A percentile compares a stretch with the other conserved stretches of the same genome.
Evolutionary conservation across 2,797 vertebrate genomes (phyloP).

Genomic region (Leontopithecus rosalia): DNA sequence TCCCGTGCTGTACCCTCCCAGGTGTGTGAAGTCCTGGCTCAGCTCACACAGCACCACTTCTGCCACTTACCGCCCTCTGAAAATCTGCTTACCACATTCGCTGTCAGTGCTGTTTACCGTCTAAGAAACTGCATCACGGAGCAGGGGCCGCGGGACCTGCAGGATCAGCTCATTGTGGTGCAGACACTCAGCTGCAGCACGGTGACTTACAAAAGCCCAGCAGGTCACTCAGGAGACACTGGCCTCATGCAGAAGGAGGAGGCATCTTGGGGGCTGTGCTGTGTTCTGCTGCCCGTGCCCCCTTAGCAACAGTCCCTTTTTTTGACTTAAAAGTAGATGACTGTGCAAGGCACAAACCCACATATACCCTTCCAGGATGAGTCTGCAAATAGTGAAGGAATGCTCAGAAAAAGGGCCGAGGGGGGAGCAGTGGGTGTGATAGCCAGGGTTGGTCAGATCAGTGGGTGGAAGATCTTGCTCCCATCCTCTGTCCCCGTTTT

Average conservation of each 20-base stretch:
- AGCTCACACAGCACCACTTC: too few relatives aligned
- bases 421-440: rapidly evolving
- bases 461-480: neutral
- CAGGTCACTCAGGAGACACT: neutral
- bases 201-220: rapidly evolving
- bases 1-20: rapidly evolving
- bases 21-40: neutral
- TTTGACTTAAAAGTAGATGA: neutral
- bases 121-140: neutral
- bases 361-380: neutral
- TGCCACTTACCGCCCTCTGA: rapidly evolving
- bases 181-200: neutral
- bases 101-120: neutral
- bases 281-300: neutral
- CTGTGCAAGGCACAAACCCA: neutral
- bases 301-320: neutral
- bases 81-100: too few relatives aligned
- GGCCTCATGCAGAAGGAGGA: neutral
- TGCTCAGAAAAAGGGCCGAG: neutral
- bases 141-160: neutral
- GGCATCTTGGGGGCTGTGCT: neutral
- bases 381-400: neutral
- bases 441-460: neutral
- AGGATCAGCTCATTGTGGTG: neutral
- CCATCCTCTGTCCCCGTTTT: neutral